Base-by-base conservation (phyloP, 2,888 invertebrate species). In the Apamea sordens region DNA sequence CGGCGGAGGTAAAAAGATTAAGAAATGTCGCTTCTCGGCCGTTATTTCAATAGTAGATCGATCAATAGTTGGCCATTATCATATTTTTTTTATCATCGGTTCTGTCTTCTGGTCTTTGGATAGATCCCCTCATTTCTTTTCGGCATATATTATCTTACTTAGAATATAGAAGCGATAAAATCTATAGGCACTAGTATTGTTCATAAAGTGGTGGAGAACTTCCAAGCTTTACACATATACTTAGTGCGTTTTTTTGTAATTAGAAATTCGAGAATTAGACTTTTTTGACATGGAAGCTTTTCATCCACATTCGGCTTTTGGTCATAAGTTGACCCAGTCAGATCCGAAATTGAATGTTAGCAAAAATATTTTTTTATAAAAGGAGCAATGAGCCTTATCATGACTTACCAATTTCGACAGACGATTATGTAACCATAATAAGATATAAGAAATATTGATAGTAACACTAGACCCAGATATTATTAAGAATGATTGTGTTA, bases 41-140 rank as follows among this genome's bases (percentile, higher is more conserved):
- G 32, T 73, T 76, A 80, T 86, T 73, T 79, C 79, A 79, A 69
- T 76, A 82, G 70, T 41, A 65, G 28, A 79, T 88, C 65, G 76
- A 79, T 82, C 68, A 76, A 59, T 72, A 79, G 71, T 76, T 70
- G 36, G 50, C 10, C 44, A 65, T 78, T 78, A 77, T 18, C 18
- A 77, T 85, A 47, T 56, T 32, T 8, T 65, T 36, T 73, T 75
- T 75, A 65, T 77, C 32, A 67, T 61, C 6, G n/a, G 18, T 44
- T 56, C 41, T 67, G 24, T 65, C 15, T 69, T 83, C 41, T 73
- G 28, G 59, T 68, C 56, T 13, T 80, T 56, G 53, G 28, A 36
- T 71, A 65, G n/a, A 36, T 67, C 28, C 53, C 36, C 36, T 71
- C n/a, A 44, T 73, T 73, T 72, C 21, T n/a, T 59, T 75, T 44